Percentiles rank a stretch among this genome's conserved stretches.
These are phyloP conservation scores for Arctia plantaginis DNA, from an alignment of 2,888 invertebrate species.

Conservation along the genomic window DNA sequence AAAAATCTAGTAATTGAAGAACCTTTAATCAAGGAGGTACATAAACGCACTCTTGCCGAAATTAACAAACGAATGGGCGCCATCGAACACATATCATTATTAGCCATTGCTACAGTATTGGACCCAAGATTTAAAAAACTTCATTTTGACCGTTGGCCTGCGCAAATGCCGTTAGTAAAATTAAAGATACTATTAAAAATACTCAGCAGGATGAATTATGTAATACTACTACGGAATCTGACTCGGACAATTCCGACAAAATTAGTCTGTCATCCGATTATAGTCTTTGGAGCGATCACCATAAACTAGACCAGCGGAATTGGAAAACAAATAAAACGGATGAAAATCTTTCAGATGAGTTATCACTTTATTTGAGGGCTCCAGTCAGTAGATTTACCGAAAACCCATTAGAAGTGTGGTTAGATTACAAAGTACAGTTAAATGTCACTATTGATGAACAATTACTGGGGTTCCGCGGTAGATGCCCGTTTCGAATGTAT, in stretches of 20 bases:
- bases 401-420: slow-evolving; percentile 46
- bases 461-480: slow-evolving; percentile 21
- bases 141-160: slow-evolving; percentile 29
- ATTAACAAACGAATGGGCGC: slow-evolving; percentile 31
- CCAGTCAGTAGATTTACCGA: slow-evolving; percentile 44
- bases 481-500: slow-evolving; percentile 24
- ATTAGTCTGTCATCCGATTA: slow-evolving; percentile 30
- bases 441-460: slow-evolving; percentile 21
- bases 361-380: slow-evolving; percentile 41
- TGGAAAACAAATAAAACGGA: slow-evolving; percentile 48
- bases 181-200: slow-evolving; percentile 12
- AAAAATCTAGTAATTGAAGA: slow-evolving; percentile 33
- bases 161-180: slow-evolving; percentile 24
- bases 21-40: slow-evolving; percentile 32
- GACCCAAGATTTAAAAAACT: slow-evolving; percentile 40
- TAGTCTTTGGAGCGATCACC: slow-evolving; percentile 48
- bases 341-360: slow-evolving; percentile 40
- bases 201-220: slow-evolving; percentile 5
- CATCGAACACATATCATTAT: slow-evolving; percentile 27
- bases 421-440: slow-evolving; percentile 48
- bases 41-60: slow-evolving; percentile 23
- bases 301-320: slow-evolving; percentile 51
- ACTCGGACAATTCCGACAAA: slow-evolving; percentile 51
- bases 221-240: slow-evolving; percentile 38
- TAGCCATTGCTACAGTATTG: slow-evolving; percentile 36